Evolutionary conservation across 2,888 invertebrate genomes (phyloP), one percentile per base, ranked within the genome.

Genomic region (Drosophila tripunctata): DNA sequence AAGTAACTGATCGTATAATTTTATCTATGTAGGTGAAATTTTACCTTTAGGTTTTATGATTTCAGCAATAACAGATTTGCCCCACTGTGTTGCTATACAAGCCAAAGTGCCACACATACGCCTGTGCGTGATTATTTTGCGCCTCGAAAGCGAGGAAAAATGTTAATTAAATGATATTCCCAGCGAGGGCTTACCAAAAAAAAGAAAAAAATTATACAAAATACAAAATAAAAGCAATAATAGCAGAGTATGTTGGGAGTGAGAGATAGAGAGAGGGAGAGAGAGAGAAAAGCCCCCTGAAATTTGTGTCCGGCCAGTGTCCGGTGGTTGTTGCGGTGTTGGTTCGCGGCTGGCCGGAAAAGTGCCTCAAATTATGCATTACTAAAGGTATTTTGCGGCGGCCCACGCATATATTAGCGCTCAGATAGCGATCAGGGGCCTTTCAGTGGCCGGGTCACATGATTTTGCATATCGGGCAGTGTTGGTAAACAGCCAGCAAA

Each of bases 121-220:
- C 82, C 75, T 85, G 65, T 82, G 81, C 81, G 88, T 82, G 88
- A 82, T 82, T 87, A 81, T 87, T 82, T 82, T 87, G 88, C 79
- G 83, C 86, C 87, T 81, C 71, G 54, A 66, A 82, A 65, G 80
- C 77, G 76, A 57, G 62, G 56, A 76, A 76, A 77, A 78, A 78
- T 83, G 88, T 71, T 88, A 88, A 83, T 83, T 88, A 88, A 83
- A 83, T 83, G 82, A 74, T 88, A 77, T 83, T 88, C 80, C 77
- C 88, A 85, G 85, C 69, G 52, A 57, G 67, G 24, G 41, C 30
- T 36, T 15, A 47, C 33, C 45, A 47, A 1, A 6, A 1, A 6
- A 55, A 77, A 65, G 36, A 40, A 36, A 63, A 38, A 19, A 5
- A 24, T 38, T 8, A 36, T 8, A 40, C 4, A 15, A 44, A 45